These are phyloP conservation scores for Sarcophaga subvicina DNA, from an alignment of 2,888 invertebrate species.

Conservation along the genomic window DNA sequence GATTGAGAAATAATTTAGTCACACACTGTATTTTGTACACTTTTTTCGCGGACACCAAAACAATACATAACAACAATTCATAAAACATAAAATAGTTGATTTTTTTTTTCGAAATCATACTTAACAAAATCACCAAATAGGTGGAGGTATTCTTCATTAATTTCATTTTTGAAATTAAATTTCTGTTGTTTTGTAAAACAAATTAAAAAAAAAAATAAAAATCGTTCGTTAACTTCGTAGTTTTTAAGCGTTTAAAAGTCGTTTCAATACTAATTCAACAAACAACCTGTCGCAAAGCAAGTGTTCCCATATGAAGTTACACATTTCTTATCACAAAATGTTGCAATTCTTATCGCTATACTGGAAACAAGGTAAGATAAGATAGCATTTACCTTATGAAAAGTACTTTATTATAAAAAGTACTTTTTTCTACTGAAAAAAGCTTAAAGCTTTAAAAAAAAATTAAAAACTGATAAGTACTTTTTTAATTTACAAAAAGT, in stretches of 20 bases:
- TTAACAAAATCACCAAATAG: constrained; percentile 77
- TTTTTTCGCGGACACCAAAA: not conserved
- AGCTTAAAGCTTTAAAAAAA: too few species aligned
- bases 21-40: not conserved
- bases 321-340: constrained; percentile 47
- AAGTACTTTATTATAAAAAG: too few species aligned
- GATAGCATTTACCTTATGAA: not conserved
- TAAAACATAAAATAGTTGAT: not conserved
- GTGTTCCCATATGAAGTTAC: not conserved
- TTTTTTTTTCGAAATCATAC: constrained; percentile 70
- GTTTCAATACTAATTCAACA: constrained; percentile 39
- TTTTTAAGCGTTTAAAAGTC: constrained; percentile 36
- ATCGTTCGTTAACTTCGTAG: constrained; percentile 26
- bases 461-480: too few species aligned
- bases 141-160: constrained; percentile 75
- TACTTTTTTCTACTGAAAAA: too few species aligned
- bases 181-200: constrained; percentile 9
- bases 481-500: too few species aligned
- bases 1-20: not conserved
- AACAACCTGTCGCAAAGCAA: not conserved
- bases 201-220: constrained; percentile 10
- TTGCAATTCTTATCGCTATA: constrained; percentile 44
- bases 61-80: not conserved
- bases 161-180: constrained; percentile 72
- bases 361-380: constrained; percentile 37